Base-by-base conservation (phyloP, 2,113 vertebrate genomes). In the Puntigrus tetrazona region DNA sequence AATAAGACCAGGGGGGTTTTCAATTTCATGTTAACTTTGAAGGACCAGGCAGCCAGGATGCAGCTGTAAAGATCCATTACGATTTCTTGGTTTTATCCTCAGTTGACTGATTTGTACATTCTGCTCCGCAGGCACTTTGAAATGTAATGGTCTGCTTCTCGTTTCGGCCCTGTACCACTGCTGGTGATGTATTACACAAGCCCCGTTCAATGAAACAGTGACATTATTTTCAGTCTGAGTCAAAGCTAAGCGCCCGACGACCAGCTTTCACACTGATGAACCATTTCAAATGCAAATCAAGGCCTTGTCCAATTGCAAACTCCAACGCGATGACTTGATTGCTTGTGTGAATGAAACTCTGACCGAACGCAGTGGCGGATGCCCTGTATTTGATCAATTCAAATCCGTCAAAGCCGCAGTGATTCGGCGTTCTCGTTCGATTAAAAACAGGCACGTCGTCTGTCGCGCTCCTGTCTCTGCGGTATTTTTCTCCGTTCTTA, bases 371-470 rank as follows among this genome's bases (percentile, higher is more conserved):
- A n/a, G 25, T 22, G 31, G 31, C 10, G n/a, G 75, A 57, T n/a
- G 59, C 41, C 27, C 41, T 67, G 67, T n/a, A 47, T 81, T 50
- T 67, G 0, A 57, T 27, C 57, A 25, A 72, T 31, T 31, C 1
- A 31, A 50, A 75, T 82, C 22, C 22, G 43, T 36, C 45, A 45
- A 20, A 75, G 47, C 72, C 6, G 55, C 25, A 55, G 20, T 3
- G 7, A 72, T 83, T 59, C 3, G 52, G 38, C 85, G 70, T 73
- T 81, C 11, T 0, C 82, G 34, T 27, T 81, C 16, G 2, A 76
- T 69, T 84, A 29, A 81, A 84, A 67, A 55, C 86, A 63, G 31
- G 31, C 55, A n/a, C 25, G 50, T 80, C 61, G 63, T 78, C 52
- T 52, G 50, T 55, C 73, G 52, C n/a, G 73, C 41, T 81, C 25